These are phyloP conservation scores for Ips nitidus DNA, from an alignment of 1,140 invertebrate species.

Conservation along the genomic window DNA sequence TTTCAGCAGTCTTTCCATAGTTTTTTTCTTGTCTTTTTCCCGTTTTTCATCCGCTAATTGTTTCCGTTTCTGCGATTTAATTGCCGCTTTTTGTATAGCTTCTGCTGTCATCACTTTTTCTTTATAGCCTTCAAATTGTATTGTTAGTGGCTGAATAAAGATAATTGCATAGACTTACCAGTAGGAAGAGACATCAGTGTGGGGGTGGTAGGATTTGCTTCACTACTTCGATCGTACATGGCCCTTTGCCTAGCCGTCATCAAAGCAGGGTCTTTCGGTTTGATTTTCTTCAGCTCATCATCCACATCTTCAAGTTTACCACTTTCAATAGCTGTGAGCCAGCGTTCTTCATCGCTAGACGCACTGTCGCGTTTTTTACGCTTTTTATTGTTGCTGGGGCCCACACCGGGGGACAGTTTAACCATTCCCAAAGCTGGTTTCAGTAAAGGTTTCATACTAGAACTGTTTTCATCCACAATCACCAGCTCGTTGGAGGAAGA, in stretches of 20 bases:
- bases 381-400: slow-evolving; percentile 53
- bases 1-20: slow-evolving; percentile 87
- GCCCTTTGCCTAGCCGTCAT: slow-evolving; percentile 94
- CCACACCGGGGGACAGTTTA: slow-evolving; percentile 2
- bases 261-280: slow-evolving; percentile 86
- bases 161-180: slow-evolving; percentile 56
- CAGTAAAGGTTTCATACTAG: slow-evolving; percentile 8
- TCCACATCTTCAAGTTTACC: slow-evolving; percentile 94
- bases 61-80: slow-evolving; percentile 87
- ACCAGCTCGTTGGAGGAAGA: slow-evolving; percentile 41
- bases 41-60: slow-evolving; percentile 91
- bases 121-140: slow-evolving; percentile 36
- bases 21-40: slow-evolving; percentile 96
- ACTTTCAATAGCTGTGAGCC: slow-evolving; percentile 92
- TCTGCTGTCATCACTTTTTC: slow-evolving; percentile 89
- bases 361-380: slow-evolving; percentile 73
- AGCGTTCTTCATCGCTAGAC: slow-evolving; percentile 89
- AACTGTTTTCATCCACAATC: slow-evolving; percentile 39
- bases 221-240: slow-evolving; percentile 81
- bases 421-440: slow-evolving; percentile 5
- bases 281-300: slow-evolving; percentile 93
- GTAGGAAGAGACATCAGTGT: slow-evolving; percentile 83
- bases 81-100: slow-evolving; percentile 83
- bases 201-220: slow-evolving; percentile 70
- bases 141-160: background rate